phyloP scores from a whole-genome alignment of 2,888 invertebrate species.

The Cerastoderma edule region DNA sequence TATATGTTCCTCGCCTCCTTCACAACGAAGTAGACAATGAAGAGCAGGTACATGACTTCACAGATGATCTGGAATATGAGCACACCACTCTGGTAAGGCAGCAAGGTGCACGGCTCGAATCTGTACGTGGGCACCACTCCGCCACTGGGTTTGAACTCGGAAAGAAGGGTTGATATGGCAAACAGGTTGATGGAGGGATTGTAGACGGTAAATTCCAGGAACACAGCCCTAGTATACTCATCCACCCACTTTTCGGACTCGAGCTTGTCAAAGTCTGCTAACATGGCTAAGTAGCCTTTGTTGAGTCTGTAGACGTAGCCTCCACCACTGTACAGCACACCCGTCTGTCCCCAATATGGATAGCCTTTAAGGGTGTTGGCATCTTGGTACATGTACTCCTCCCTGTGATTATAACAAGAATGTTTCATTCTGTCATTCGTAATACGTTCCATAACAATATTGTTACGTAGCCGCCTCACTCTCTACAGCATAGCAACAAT shows the following conservation, averaged over 20 bases:
- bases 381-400: conserved; percentile 79
- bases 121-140: conserved; percentile 79
- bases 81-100: conserved; percentile 77
- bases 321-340: conserved; percentile 84
- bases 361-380: conserved; percentile 82
- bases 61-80: conserved; percentile 79
- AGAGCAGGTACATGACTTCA: conserved; percentile 76
- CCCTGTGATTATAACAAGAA: too few species aligned
- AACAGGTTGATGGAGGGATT: conserved; percentile 84
- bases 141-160: conserved; percentile 81
- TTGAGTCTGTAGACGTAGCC: conserved; percentile 84
- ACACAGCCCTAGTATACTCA: conserved; percentile 84
- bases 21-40: conserved; percentile 82
- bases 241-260: conserved; percentile 84
- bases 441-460: too few species aligned
- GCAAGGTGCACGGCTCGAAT: conserved; percentile 82
- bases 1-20: conserved; percentile 79
- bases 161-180: conserved; percentile 78
- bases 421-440: too few species aligned
- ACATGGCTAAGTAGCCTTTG: conserved; percentile 74
- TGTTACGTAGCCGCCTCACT: too few species aligned
- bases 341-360: conserved; percentile 83
- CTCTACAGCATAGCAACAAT: too few species aligned
- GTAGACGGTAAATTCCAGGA: conserved; percentile 86
- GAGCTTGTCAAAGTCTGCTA: conserved; percentile 79